Evolutionary conservation across 1,140 invertebrate species (phyloP).

Genomic region (Drosophila mayri): DNA sequence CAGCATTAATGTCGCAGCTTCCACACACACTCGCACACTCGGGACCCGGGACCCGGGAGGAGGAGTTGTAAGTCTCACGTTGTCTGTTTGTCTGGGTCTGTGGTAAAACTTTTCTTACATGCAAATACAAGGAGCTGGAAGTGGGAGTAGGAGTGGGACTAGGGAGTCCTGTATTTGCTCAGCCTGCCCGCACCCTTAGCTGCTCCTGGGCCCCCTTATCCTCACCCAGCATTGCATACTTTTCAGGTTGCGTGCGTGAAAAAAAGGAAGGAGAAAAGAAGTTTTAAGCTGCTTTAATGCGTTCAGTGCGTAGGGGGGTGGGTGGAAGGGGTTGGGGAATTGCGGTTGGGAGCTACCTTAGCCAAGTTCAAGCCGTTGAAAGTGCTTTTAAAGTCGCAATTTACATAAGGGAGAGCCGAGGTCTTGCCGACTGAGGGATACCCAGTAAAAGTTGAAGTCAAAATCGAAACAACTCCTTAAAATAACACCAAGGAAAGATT

Average conservation of each 20-base stretch:
- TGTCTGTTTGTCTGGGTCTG: slow-evolving; percentile 81
- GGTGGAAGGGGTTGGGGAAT: slow-evolving; percentile 18
- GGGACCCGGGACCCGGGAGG: not conserved
- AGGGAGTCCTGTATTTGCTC: slow-evolving; percentile 42
- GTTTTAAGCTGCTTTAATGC: slow-evolving; percentile 81
- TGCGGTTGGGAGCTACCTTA: slow-evolving; percentile 43
- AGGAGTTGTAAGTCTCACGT: slow-evolving; percentile 71
- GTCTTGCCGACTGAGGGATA: slow-evolving; percentile 11
- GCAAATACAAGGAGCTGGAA: slow-evolving; percentile 51
- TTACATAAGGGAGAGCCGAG: slow-evolving; percentile 21
- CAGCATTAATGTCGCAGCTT: slow-evolving; percentile 76
- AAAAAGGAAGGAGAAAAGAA: slow-evolving; percentile 49
- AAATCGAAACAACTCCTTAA: no score
- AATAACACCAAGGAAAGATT: not conserved
- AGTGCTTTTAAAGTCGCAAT: slow-evolving; percentile 77
- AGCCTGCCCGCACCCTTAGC: not conserved
- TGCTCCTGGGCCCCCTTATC: not conserved
- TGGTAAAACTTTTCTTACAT: slow-evolving; percentile 78
- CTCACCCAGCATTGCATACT: slow-evolving; percentile 66
- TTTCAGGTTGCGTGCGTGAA: slow-evolving; percentile 71
- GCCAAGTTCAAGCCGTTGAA: slow-evolving; percentile 80
- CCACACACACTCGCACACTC: slow-evolving; percentile 36
- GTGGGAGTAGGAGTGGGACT: not conserved
- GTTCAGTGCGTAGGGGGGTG: slow-evolving; percentile 65
- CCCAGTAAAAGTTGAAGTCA: not conserved